phyloP scores from a whole-genome alignment of 2,888 invertebrate species.

The Halictus quadricinctus region DNA sequence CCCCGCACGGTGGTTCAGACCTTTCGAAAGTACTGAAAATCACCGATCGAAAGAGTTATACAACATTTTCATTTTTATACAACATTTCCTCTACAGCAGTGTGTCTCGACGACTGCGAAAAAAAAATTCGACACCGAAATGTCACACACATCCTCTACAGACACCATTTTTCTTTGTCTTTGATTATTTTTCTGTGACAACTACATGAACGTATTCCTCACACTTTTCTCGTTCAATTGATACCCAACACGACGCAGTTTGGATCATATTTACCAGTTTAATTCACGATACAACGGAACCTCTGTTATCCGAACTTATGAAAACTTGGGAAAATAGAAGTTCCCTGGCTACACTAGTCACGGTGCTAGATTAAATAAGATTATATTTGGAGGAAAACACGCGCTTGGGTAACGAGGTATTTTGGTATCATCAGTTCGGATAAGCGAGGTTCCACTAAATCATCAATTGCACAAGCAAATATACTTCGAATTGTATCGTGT shows the following conservation, averaged over 20 bases:
- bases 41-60: not conserved
- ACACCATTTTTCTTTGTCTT: not conserved
- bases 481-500: not conserved
- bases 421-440: too few relatives aligned
- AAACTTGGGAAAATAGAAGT: too few relatives aligned
- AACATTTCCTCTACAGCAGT: not conserved
- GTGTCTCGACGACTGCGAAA: not conserved
- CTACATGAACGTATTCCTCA: not conserved
- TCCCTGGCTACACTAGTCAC: too few relatives aligned
- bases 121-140: not conserved
- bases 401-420: not conserved
- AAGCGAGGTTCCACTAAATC: too few relatives aligned
- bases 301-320: too few relatives aligned
- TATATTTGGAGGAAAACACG: too few relatives aligned
- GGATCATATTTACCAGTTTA: too few relatives aligned
- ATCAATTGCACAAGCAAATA: not conserved
- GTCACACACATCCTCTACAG: not conserved
- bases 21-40: constrained; percentile 3
- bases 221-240: not conserved
- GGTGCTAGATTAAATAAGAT: too few relatives aligned
- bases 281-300: too few relatives aligned
- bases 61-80: not conserved
- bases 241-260: too few relatives aligned
- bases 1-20: not conserved
- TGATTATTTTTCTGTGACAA: not conserved